Base-by-base conservation (phyloP, 2,113 vertebrate species). In the Atrichornis clamosus region DNA sequence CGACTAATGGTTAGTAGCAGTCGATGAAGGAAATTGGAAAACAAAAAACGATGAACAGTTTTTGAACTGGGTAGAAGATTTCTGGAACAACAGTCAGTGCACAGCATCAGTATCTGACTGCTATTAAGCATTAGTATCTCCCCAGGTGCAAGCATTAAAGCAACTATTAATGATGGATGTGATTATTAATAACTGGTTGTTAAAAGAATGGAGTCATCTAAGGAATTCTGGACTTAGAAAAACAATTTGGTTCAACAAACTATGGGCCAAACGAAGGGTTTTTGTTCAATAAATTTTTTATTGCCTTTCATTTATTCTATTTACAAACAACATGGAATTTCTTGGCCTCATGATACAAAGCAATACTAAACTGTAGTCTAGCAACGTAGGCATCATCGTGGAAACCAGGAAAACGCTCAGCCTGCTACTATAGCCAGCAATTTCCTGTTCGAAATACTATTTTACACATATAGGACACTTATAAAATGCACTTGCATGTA, bases 401-500 rank as follows among this genome's bases (percentile, higher is more conserved):
- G 97, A 97, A 98, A 98, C 96, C 96, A 97, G 97, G 96, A 97
- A 97, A 97, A 96, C 93, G 97, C 97, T 97, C 97, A 97, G 97
- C 95, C 97, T 97, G 96, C 73, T 79, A 97, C 94, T 93, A 98
- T 68, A 95, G 98, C 98, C 97, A 97, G 97, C 97, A 87, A 81
- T 98, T 98, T 98, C 98, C 98, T 56, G 93, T 97, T 97, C 95
- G 33, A 98, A 98, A 98, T 97, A 98, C 98, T 98, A 98, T 98
- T 98, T 98, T 98, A 99, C 98, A 98, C 97, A 98, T 98, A 98
- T 98, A 98, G 98, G 98, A 99, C 98, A 98, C 97, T 98, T 98
- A 99, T 98, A 99, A 99, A 99, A 99, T 98, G 98, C 98, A 98
- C 97, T 98, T 98, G 98, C 98, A 99, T 99, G 99, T 99, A 99